Conservation (phyloP, 2,888 invertebrate species). For the Cremastinae sp. region DNA sequence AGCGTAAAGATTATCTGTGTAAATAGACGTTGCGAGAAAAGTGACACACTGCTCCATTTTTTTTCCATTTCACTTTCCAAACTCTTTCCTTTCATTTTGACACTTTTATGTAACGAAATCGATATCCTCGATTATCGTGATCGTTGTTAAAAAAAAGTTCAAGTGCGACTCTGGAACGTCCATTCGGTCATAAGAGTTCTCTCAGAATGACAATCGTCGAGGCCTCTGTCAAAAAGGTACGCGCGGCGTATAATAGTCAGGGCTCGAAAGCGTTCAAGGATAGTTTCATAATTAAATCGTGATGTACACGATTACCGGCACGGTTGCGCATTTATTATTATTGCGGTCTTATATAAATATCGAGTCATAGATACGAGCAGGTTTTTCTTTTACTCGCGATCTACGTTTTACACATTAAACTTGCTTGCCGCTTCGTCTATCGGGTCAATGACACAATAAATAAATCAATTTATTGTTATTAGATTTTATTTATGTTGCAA, state of each 20-base stretch:
- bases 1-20: too few relatives aligned
- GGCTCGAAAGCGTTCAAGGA: neutral
- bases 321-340: neutral
- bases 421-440: neutral
- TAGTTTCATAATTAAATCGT: neutral
- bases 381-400: too few relatives aligned
- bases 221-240: constrained; percentile 38
- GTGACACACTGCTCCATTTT: too few relatives aligned
- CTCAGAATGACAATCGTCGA: constrained; percentile 31
- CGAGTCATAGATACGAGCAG: too few relatives aligned
- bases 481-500: neutral
- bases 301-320: neutral
- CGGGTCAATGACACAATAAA: constrained; percentile 35
- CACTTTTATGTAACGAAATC: too few relatives aligned
- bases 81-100: neutral
- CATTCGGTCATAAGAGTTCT: neutral
- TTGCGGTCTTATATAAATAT: neutral
- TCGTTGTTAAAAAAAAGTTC: too few relatives aligned
- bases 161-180: neutral
- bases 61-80: neutral
- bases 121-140: too few relatives aligned
- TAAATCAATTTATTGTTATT: neutral
- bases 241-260: neutral
- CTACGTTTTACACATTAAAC: constrained; percentile 3
- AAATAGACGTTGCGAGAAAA: too few relatives aligned